These are phyloP conservation scores for Ianthella basta DNA, from an alignment of 37 sponge, comb jelly and placozoan species.

Conservation along the genomic window DNA sequence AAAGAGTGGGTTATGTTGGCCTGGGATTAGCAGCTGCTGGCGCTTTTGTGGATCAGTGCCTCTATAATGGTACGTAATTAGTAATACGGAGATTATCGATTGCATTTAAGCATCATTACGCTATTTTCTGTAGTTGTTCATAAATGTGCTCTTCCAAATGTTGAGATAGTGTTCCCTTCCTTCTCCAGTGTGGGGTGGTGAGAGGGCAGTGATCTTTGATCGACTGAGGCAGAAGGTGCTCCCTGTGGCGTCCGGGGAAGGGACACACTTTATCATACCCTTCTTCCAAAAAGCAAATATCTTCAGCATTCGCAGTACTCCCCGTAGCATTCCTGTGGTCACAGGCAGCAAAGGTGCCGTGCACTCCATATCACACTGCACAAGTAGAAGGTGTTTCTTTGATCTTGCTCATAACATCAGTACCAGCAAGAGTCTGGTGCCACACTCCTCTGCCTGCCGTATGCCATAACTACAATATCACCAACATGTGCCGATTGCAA, in stretches of 20 bases:
- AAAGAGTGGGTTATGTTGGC: conserved; percentile 71
- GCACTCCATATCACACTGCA: neutral
- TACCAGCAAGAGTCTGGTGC: too few species aligned
- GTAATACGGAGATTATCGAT: neutral
- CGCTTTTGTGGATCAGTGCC: conserved; percentile 77
- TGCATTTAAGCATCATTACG: neutral
- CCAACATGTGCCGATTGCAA: too few species aligned
- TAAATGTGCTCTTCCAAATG: neutral
- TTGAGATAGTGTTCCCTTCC: neutral
- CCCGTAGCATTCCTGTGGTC: conserved; percentile 87
- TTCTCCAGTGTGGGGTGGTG: conserved; percentile 90
- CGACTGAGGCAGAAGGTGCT: conserved; percentile 82
- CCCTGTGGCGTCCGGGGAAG: conserved; percentile 82
- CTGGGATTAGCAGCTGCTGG: conserved; percentile 81
- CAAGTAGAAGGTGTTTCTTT: too few species aligned
- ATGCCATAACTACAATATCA: too few species aligned
- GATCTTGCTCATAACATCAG: too few species aligned
- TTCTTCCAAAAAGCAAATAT: conserved; percentile 90
- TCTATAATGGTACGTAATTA: conserved; percentile 77
- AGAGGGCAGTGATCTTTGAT: conserved; percentile 95
- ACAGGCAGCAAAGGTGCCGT: conserved; percentile 91
- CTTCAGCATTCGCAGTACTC: conserved; percentile 85
- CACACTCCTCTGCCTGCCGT: too few species aligned
- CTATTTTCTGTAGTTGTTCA: neutral
- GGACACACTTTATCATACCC: conserved; percentile 93